These are phyloP conservation scores for Drosophila leonis DNA, from an alignment of 2,888 invertebrate genomes.

Conservation along the genomic window DNA sequence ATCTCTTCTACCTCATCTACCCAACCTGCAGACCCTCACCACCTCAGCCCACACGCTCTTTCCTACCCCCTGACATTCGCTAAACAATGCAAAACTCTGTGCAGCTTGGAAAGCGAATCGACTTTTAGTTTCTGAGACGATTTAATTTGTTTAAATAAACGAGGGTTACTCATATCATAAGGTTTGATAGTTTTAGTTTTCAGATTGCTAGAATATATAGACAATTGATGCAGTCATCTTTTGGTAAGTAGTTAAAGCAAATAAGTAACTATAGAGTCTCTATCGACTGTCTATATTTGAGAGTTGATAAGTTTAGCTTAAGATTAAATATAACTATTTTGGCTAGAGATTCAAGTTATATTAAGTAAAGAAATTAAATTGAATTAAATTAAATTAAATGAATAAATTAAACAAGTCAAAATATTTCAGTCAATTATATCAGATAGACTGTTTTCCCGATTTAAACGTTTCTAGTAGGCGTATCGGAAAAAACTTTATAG, in stretches of 20 bases:
- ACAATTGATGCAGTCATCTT: neutral
- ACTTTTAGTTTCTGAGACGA: constrained; percentile 58
- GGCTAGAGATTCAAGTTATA: no score
- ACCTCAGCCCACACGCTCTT: neutral
- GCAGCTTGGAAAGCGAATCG: constrained; percentile 49
- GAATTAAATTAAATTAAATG: no score
- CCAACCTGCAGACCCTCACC: neutral
- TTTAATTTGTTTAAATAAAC: constrained; percentile 64
- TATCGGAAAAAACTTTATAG: no score
- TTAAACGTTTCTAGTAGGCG: no score
- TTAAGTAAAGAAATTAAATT: no score
- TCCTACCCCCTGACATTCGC: constrained; percentile 14
- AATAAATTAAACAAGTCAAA: no score
- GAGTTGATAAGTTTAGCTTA: no score
- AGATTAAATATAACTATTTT: no score
- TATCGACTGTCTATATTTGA: no score
- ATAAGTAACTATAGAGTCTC: neutral
- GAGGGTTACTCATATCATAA: constrained; percentile 24
- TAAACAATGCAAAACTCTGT: constrained; percentile 51
- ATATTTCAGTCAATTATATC: no score
- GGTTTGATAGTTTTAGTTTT: neutral
- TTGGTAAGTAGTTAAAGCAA: neutral
- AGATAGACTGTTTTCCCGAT: no score
- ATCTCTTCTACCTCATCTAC: neutral
- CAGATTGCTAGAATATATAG: neutral